These are phyloP conservation scores for Sorex araneus DNA, from an alignment of 2,113 vertebrate species.

Conservation along the genomic window DNA sequence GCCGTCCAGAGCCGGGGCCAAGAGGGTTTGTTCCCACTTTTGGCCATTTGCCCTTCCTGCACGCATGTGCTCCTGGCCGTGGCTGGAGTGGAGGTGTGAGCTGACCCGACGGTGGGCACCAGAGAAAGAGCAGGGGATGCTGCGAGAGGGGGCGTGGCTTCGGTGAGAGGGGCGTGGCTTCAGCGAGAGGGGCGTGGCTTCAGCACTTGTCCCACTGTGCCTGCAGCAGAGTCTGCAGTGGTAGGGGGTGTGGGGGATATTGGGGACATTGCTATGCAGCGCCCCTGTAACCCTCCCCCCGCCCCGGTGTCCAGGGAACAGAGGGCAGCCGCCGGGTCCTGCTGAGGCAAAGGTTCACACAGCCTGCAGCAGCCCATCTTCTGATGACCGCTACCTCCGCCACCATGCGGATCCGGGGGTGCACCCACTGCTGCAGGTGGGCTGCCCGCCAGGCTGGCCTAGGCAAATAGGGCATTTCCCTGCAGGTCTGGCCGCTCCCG, in stretches of 20 bases:
- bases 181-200: neutral
- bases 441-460: neutral
- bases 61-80: no score
- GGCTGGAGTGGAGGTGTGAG: no score
- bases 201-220: neutral
- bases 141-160: no score
- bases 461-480: slow-evolving; percentile 84
- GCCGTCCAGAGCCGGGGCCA: no score
- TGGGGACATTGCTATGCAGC: neutral
- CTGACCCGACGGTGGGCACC: no score
- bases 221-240: neutral
- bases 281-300: neutral
- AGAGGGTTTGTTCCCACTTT: no score
- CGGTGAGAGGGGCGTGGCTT: neutral
- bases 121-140: neutral
- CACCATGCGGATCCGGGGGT: neutral
- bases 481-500: neutral
- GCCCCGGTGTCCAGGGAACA: neutral
- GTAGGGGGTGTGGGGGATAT: neutral
- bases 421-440: neutral
- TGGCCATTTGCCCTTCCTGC: no score
- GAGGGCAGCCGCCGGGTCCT: neutral
- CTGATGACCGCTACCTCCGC: neutral
- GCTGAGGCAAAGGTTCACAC: neutral
- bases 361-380: neutral